Conservation (phyloP, 2,888 invertebrate species). For the Lasius fuliginosus region DNA sequence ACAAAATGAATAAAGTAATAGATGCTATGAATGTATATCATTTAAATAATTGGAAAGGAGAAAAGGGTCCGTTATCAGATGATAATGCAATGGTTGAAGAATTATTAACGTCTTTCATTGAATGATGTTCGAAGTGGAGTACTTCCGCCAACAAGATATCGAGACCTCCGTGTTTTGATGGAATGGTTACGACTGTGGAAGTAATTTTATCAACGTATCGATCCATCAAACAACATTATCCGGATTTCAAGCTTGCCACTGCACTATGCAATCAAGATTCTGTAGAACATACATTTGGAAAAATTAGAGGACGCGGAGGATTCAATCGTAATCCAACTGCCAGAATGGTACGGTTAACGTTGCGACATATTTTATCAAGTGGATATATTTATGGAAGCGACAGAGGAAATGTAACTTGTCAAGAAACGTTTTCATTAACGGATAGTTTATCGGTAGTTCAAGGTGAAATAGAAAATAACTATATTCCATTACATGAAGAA, state of each 20-base stretch:
- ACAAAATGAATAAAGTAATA: no score
- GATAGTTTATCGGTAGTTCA: neutral
- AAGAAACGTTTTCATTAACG: neutral
- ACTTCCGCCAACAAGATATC: neutral
- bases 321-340: conserved; percentile 10
- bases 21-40: no score
- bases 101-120: conserved; percentile 8
- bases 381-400: neutral
- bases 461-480: neutral
- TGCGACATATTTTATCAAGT: neutral
- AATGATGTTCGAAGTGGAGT: conserved; percentile 20
- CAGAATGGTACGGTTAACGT: conserved; percentile 4
- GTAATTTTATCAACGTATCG: conserved; percentile 7
- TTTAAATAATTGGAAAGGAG: no score
- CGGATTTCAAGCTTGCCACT: neutral
- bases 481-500: neutral
- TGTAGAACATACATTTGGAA: conserved; percentile 15
- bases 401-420: neutral
- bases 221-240: neutral
- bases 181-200: conserved; percentile 11
- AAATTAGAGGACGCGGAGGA: conserved; percentile 22
- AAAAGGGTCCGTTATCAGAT: neutral
- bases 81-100: neutral
- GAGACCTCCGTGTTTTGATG: conserved; percentile 12
- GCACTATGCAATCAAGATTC: conserved; percentile 1